Evolutionary conservation across 2,888 invertebrate genomes (phyloP).

Genomic region (Campoletis raptor): DNA sequence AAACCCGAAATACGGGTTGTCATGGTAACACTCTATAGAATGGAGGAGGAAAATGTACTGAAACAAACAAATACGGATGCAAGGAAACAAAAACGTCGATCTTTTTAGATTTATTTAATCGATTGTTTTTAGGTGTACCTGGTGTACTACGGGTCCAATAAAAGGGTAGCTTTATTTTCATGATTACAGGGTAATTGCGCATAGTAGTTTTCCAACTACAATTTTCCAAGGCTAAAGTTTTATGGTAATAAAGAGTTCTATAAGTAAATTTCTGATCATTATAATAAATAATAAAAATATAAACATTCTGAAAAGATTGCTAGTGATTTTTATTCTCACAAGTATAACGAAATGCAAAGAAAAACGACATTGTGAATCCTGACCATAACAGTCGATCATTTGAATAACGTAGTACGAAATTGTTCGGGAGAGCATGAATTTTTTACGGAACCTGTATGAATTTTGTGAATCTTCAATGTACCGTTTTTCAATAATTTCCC

Average conservation of each 20-base stretch:
- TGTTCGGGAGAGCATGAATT: neutral
- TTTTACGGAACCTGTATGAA: neutral
- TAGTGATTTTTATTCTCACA: neutral
- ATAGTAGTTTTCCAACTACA: too few species aligned
- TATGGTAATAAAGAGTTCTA: too few species aligned
- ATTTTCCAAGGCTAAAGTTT: too few species aligned
- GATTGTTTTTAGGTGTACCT: too few species aligned
- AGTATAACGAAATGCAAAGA: neutral
- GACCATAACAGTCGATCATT: neutral
- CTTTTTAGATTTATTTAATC: too few species aligned
- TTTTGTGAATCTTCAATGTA: neutral
- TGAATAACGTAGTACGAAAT: neutral
- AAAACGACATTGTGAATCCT: too few species aligned
- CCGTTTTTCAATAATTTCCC: neutral
- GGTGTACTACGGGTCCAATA: too few species aligned
- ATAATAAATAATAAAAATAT: too few species aligned
- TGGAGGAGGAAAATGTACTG: neutral
- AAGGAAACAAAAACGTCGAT: too few species aligned
- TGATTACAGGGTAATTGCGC: too few species aligned
- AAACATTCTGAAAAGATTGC: neutral
- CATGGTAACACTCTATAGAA: slow-evolving; percentile 37
- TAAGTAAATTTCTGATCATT: too few species aligned
- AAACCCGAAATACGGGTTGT: slow-evolving; percentile 16
- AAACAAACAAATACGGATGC: neutral
- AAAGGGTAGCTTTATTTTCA: too few species aligned